Evolutionary conservation across 2,888 invertebrate genomes (phyloP), one percentile per base, ranked within the genome.

Genomic region (Drosophila yooni): DNA sequence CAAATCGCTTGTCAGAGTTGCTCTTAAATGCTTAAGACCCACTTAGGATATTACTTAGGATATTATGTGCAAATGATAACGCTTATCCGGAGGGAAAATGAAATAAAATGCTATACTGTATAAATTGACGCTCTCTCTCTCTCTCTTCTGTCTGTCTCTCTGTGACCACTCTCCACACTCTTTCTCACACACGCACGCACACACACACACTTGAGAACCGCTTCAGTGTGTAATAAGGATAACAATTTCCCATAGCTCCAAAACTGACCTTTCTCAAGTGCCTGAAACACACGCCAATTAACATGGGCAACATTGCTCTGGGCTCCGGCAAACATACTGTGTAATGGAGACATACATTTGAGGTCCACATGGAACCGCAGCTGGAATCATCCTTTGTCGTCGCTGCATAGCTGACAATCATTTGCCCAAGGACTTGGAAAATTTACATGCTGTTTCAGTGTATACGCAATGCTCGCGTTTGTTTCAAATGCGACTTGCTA

Each of bases 241-340:
- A 88, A 83, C 76, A 79, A 88, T 86, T 89, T 89, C 86, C 86
- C 88, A 73, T 76, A 83, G 66, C 70, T 69, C 76, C 70, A 67
- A 75, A 90, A 87, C 90, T 90, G 90, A 87, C 90, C 90, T 87
- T 80, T 75, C 87, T 90, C 88, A 90, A 87, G 87, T 83, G 76
- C 70, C 74, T 52, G 59, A 69, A 62, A 59, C 60, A 59, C 78
- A 69, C 46, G 59, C 40, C 15, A 50, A n/a, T 10, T 50, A 27
- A 50, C 27, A 50, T 18, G 18, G 52, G 51, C 74, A 57, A 58
- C 50, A 52, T 58, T 60, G 74, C 74, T 65, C 43, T 53, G 36
- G 73, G 74, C 74, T 51, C 43, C 43, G 48, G 73, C 67, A 56
- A 31, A 21, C 68, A 61, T 18, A 61, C 25, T 43, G 31, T 43